Base-by-base conservation (phyloP, 2,797 vertebrate genomes). In the Malacoctenus gilli region DNA sequence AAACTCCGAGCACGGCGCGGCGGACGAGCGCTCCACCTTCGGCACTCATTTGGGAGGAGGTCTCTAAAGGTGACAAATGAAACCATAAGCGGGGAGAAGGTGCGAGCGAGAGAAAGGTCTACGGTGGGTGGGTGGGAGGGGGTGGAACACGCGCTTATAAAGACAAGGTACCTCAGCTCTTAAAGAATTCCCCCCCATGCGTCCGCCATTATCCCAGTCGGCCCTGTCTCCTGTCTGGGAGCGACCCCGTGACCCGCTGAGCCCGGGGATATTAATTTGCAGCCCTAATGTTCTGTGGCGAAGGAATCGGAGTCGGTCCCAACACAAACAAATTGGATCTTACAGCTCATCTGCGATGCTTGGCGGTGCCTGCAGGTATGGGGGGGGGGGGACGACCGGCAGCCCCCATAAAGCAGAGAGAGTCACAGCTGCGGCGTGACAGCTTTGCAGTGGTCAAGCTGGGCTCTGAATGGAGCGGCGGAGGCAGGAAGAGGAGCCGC, bases 201-300 rank as follows among this genome's bases (percentile, higher is more conserved):
- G 21, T 64, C 65, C 69, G 50, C 76, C 68, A 62, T 79, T 79
- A 69, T 60, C 70, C 55, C 67, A 13, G 68, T 21, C 38, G 37
- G 67, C 35, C n/a, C 75, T 48, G 67, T 74, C 72, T 71, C 48
- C 48, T 64, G 50, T 76, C 75, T 80, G 3, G 16, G 69, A 78
- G 78, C 67, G 72, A 72, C 75, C 71, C 62, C 52, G 59, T 56
- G 68, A 79, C 73, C 76, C 25, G 46, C 69, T 46, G 61, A 68
- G 83, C 78, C 75, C 30, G 25, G 68, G 82, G 85, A 86, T 85
- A 86, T 88, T 89, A 68, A 90, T 89, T 89, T 86, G 75, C 71
- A 68, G 84, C 82, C 77, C 69, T 89, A 89, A 90, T 90, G 85
- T 87, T 89, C 80, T 85, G 82, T 85, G 80, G 84, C 85, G 77